Percentiles rank a stretch among this genome's conserved stretches.
Evolutionary conservation across 2,113 vertebrate species (phyloP).

Genomic region (Erythrolamprus reginae): DNA sequence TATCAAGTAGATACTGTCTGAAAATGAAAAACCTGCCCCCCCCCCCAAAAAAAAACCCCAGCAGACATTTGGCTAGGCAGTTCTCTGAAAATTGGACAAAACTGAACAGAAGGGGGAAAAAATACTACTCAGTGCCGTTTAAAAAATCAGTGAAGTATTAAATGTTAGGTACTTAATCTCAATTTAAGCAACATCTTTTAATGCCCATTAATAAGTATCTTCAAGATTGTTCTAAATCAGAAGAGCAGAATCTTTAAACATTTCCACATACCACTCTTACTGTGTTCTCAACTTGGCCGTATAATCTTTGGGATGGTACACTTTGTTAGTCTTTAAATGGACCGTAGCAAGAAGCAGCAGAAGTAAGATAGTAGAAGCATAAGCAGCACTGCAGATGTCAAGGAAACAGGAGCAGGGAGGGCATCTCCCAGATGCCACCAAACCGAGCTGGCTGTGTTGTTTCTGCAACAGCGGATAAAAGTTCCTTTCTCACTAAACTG

Average conservation of each 20-base stretch:
- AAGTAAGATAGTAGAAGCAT: neutral
- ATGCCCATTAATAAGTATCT: conserved; percentile 16
- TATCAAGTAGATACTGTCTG: neutral
- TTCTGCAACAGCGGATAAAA: neutral
- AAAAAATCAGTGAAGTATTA: conserved; percentile 28
- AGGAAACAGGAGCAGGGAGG: neutral
- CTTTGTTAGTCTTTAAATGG: conserved; percentile 10
- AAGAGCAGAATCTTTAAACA: conserved; percentile 12
- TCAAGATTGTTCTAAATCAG: conserved; percentile 33
- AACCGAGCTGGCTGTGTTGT: neutral
- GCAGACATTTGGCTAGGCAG: neutral
- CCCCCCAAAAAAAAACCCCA: neutral
- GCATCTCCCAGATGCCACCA: neutral
- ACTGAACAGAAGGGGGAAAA: neutral
- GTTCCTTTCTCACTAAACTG: accelerated
- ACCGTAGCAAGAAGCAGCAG: neutral
- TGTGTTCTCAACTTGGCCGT: neutral
- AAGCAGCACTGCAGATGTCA: neutral
- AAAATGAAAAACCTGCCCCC: neutral
- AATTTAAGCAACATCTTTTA: conserved; percentile 27
- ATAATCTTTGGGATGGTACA: conserved; percentile 13
- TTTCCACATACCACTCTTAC: conserved; percentile 12
- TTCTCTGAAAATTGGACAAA: neutral
- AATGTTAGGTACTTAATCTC: conserved; percentile 9
- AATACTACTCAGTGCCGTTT: conserved; percentile 8